These are phyloP conservation scores for Lasiurus cinereus DNA, from an alignment of 2,113 vertebrate species.

Conservation along the genomic window DNA sequence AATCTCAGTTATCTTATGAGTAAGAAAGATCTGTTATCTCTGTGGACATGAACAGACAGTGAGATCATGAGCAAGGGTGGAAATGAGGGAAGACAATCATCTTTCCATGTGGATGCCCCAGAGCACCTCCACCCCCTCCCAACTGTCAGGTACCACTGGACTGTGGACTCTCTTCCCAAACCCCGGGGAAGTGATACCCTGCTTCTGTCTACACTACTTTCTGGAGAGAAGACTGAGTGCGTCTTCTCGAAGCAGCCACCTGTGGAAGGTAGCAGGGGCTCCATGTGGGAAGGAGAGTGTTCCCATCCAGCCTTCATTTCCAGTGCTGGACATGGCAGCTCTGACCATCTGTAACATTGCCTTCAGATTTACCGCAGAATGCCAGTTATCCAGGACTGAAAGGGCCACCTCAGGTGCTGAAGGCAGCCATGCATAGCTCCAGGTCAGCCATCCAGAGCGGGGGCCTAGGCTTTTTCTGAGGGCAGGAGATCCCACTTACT, in stretches of 20 bases:
- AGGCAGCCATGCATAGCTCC: accelerated
- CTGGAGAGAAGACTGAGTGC: neutral
- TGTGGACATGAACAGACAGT: neutral
- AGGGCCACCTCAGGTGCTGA: accelerated
- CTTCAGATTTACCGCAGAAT: neutral
- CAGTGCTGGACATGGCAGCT: accelerated
- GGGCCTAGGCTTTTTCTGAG: neutral
- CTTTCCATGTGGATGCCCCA: neutral
- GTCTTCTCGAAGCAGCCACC: neutral
- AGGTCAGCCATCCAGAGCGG: accelerated
- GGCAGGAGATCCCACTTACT: accelerated
- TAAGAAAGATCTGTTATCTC: too few relatives aligned
- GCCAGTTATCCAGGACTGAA: neutral
- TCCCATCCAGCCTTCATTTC: neutral
- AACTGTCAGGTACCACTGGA: accelerated
- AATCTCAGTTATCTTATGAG: neutral
- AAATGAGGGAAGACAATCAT: accelerated
- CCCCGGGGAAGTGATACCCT: accelerated
- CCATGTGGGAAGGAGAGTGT: accelerated
- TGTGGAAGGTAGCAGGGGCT: neutral
- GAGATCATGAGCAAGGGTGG: neutral
- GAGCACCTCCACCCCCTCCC: neutral
- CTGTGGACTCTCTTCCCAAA: neutral
- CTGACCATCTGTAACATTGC: neutral
- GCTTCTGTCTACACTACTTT: accelerated